Conservation (phyloP, 1,140 invertebrate genomes). For the Cotesia typhae region DNA sequence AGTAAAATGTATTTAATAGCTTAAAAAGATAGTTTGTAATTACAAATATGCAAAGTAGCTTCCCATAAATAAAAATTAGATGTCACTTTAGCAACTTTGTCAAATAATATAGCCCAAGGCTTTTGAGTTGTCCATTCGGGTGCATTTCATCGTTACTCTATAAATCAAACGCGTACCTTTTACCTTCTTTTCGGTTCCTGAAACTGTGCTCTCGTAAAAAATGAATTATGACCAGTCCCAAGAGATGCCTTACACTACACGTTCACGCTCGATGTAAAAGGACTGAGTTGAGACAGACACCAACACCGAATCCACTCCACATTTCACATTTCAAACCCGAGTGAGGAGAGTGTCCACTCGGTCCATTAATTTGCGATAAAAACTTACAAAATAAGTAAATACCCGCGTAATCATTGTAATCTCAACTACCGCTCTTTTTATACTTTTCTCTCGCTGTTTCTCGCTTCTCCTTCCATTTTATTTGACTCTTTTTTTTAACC, state of each 20-base stretch:
- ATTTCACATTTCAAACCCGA: conserved; percentile 12
- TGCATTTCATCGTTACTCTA: conserved; percentile 45
- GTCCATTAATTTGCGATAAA: conserved; percentile 32
- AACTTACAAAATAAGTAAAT: conserved; percentile 15
- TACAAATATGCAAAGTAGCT: no score
- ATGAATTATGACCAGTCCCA: conserved; percentile 42
- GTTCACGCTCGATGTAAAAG: conserved; percentile 27
- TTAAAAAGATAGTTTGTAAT: neutral
- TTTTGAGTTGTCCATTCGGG: conserved; percentile 29
- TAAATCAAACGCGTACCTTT: conserved; percentile 38
- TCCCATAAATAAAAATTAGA: no score
- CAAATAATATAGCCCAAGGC: conserved; percentile 25
- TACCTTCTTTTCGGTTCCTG: conserved; percentile 39
- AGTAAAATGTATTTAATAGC: conserved; percentile 6
- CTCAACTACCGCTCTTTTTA: conserved; percentile 3
- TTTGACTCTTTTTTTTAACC: no score
- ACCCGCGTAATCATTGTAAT: conserved; percentile 4
- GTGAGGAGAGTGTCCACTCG: conserved; percentile 27
- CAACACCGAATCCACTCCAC: neutral
- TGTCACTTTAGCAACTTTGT: conserved; percentile 35
- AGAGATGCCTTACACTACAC: conserved; percentile 17
- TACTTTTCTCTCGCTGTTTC: no score
- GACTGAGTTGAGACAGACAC: neutral
- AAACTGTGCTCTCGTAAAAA: conserved; percentile 42
- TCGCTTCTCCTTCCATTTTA: no score